Conservation (phyloP, 2,888 invertebrate genomes). For the Synergus umbraculus region DNA sequence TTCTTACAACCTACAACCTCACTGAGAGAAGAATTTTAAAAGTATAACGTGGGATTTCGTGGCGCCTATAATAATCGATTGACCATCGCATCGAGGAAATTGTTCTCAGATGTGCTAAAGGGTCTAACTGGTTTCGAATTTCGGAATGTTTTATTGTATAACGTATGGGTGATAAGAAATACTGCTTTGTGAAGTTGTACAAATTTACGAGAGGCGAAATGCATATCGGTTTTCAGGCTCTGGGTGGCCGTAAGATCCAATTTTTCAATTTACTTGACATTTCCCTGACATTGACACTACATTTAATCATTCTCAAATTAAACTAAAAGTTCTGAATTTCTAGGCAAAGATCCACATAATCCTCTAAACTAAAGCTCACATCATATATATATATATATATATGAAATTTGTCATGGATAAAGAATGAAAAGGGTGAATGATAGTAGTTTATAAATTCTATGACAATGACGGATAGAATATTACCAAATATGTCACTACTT, state of each 20-base stretch:
- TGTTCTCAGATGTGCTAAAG: constrained; percentile 19
- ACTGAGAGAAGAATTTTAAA: constrained; percentile 51
- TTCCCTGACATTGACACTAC: no score
- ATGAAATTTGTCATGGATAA: neutral
- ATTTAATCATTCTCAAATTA: neutral
- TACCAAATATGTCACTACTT: neutral
- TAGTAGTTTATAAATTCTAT: neutral
- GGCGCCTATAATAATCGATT: constrained; percentile 49
- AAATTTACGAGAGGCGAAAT: no score
- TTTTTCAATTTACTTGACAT: no score
- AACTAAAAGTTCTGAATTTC: neutral
- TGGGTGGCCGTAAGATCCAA: no score
- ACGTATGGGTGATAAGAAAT: no score
- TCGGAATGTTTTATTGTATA: neutral
- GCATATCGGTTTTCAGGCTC: no score
- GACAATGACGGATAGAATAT: neutral
- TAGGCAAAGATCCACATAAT: neutral
- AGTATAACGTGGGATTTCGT: constrained; percentile 70
- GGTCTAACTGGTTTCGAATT: constrained; percentile 8
- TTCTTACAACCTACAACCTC: constrained; percentile 51
- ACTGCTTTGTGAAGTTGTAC: no score
- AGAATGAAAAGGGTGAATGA: neutral
- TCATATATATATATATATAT: neutral
- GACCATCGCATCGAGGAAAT: constrained; percentile 25
- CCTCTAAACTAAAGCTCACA: neutral